Percentiles rank a stretch among this genome's conserved stretches.
phyloP scores from a whole-genome alignment of 2,888 invertebrate species.

The Eupithecia tripunctaria region DNA sequence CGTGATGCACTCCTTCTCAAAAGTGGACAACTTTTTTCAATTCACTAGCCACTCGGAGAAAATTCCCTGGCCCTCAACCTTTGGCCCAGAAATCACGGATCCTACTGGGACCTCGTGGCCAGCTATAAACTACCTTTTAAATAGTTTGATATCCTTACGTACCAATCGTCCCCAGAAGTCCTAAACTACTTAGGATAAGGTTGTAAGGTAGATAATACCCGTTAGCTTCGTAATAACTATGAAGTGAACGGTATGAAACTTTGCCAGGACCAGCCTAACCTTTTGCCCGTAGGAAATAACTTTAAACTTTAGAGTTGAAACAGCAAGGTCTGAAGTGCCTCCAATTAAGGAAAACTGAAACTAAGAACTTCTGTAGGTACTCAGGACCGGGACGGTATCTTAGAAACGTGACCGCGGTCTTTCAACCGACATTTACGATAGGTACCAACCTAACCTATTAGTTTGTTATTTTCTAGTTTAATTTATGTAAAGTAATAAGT shows the following conservation, averaged over 20 bases:
- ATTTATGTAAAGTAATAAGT: too few relatives aligned
- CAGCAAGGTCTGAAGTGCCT: background rate
- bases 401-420: background rate
- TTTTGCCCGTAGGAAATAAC: background rate
- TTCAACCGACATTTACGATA: background rate
- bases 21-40: too few relatives aligned
- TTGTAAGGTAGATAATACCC: background rate
- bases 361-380: background rate
- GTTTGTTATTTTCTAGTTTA: background rate
- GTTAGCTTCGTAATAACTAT: background rate
- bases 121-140: conserved; percentile 2
- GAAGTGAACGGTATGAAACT: background rate
- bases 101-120: background rate
- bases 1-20: too few relatives aligned
- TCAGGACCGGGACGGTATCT: background rate
- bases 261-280: background rate
- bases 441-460: background rate
- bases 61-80: background rate
- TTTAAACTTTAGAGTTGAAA: background rate
- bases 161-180: background rate
- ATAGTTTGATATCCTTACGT: background rate
- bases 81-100: background rate
- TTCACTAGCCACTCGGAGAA: too few relatives aligned
- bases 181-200: background rate
- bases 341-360: background rate